Base-by-base conservation (phyloP, 53 echinoderm and acorn worm species). In the Antedon mediterranea region DNA sequence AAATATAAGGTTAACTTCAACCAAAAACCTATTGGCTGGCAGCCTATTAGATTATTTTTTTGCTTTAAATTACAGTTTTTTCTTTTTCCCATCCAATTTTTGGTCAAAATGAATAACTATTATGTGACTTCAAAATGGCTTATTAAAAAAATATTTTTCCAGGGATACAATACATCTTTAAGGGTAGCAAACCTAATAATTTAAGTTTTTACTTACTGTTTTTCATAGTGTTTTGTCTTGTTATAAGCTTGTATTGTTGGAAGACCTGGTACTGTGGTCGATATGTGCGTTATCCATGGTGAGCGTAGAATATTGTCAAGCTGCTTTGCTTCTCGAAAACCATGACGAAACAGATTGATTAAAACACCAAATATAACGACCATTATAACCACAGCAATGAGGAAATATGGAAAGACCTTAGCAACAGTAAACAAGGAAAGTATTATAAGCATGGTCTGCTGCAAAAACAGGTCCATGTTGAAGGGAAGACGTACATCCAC, bases 271-370 rank as follows among this genome's bases (percentile, higher is more conserved):
- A 87, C 81, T 0, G 90, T 90, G 15, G 87, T 90, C 75, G 82
- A 79, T 71, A 87, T 80, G 76, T 90, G 90, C 0, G 90, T 79
- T 44, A 90, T 87, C 87, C 90, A 90, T 4, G 90, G 90, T 27
- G 90, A 90, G 4, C 90, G 84, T 0, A 83, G 42, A 4, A 81
- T 77, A 71, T 90, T 90, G 57, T 90, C 90, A n/a, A 86, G 72
- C 81, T 77, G 78, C 81, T 90, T 90, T 73, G 84, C 31, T 43
- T 79, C 83, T 18, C 82, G 74, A 28, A 90, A 44, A 34, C 84
- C 84, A 3, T 78, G 82, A 43, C 82, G 79, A 72, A 84, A 87
- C 71, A 90, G 79, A 7, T 30, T 33, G 71, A 84, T 81, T 15
- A 90, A 43, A 32, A 73, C 18, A 70, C 33, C 14, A 34, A 79